These are phyloP conservation scores for Ficedula albicollis DNA, from an alignment of 2,797 vertebrate species.

Conservation along the genomic window DNA sequence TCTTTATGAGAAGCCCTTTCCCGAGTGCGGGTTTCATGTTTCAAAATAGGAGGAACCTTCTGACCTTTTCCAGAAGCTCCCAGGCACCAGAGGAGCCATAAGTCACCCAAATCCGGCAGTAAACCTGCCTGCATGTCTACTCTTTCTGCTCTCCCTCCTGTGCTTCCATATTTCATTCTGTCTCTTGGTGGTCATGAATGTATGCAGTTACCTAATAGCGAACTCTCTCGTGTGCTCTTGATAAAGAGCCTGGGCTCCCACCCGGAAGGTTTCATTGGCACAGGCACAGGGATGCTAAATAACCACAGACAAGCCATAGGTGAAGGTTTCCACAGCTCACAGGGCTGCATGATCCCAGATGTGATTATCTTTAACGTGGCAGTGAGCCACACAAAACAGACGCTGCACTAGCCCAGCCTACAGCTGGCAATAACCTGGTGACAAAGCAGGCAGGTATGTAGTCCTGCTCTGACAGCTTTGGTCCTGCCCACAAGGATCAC, in stretches of 20 bases:
- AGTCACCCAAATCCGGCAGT: conserved; percentile 14
- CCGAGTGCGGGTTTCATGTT: background rate
- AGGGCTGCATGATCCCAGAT: background rate
- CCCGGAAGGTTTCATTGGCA: background rate
- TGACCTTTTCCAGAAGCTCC: conserved; percentile 18
- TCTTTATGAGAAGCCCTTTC: background rate
- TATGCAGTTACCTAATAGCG: background rate
- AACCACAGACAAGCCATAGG: background rate
- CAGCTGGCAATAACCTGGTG: background rate
- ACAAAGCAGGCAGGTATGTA: background rate
- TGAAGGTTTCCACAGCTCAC: background rate
- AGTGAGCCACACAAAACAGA: background rate
- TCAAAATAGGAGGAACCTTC: conserved; percentile 2
- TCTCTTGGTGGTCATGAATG: background rate
- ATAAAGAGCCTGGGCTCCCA: background rate
- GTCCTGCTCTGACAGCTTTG: background rate
- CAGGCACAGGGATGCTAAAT: background rate
- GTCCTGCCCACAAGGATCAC: background rate
- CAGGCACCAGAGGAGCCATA: background rate
- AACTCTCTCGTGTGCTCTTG: background rate
- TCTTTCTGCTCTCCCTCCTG: background rate
- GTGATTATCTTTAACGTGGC: background rate
- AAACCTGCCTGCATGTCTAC: background rate
- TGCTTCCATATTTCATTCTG: conserved; percentile 22
- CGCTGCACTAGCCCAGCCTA: background rate